Percentiles rank a stretch among this genome's conserved stretches.
phyloP scores from a whole-genome alignment of 1,140 invertebrate species.

The Hypsibius dujardini region DNA sequence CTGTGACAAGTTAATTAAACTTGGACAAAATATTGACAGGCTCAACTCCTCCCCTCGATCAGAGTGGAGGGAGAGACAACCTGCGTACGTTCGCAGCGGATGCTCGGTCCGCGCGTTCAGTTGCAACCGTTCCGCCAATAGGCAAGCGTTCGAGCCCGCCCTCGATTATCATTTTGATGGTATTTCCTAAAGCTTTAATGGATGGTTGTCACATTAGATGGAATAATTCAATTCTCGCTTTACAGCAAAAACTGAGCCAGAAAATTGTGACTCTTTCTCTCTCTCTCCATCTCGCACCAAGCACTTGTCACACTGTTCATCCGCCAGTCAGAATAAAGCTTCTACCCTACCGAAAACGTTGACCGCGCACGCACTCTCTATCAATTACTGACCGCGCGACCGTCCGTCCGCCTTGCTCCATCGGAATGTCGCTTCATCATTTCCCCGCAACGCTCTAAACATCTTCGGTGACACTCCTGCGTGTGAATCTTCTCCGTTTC shows the following conservation, averaged over 20 bases:
- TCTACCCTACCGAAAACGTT: too few species aligned
- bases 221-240: slow-evolving; percentile 12
- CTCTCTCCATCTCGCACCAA: too few species aligned
- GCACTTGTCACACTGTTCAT: too few species aligned
- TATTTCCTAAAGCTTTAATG: slow-evolving; percentile 13
- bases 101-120: too few species aligned
- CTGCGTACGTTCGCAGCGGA: too few species aligned
- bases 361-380: neutral
- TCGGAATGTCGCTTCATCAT: slow-evolving; percentile 15
- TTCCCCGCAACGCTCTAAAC: too few species aligned
- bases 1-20: slow-evolving; percentile 15
- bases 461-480: too few species aligned
- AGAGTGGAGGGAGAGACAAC: too few species aligned
- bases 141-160: neutral
- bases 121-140: too few species aligned
- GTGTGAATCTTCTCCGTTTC: too few species aligned
- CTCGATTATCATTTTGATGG: slow-evolving; percentile 14
- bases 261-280: neutral
- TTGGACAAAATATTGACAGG: slow-evolving; percentile 10
- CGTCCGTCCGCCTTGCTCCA: neutral
- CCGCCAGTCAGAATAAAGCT: too few species aligned
- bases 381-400: neutral
- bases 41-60: neutral
- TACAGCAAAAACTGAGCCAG: neutral
- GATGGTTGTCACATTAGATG: neutral